phyloP scores from a whole-genome alignment of 2,113 vertebrate genomes.

The Dicaeum eximium region DNA sequence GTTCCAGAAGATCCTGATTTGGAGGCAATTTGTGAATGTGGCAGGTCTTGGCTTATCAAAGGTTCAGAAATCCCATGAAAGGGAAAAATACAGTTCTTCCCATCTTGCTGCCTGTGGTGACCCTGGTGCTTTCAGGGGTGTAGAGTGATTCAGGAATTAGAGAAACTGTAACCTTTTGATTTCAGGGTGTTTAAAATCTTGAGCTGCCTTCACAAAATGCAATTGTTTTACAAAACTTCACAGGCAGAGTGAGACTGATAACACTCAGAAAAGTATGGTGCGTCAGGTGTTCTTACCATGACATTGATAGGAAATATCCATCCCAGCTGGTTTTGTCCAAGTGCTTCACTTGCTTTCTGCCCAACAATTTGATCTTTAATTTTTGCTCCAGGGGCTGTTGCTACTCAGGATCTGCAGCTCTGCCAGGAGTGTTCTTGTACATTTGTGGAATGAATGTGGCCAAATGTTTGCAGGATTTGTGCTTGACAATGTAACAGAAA shows the following conservation, averaged over 20 bases:
- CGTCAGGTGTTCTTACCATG: not conserved
- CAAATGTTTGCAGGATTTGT: not conserved
- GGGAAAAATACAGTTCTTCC: not conserved
- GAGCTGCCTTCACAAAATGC: not conserved
- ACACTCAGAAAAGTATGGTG: not conserved
- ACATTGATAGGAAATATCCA: not conserved
- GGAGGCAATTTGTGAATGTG: not conserved
- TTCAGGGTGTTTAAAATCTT: not conserved
- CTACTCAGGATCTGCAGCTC: not conserved
- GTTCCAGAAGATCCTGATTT: not conserved
- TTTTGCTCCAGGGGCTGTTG: not conserved
- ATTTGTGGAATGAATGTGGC: not conserved
- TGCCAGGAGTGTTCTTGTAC: not conserved
- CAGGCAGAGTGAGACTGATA: not conserved
- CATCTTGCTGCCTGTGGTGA: not conserved
- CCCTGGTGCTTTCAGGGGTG: rapidly evolving
- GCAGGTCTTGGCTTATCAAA: not conserved
- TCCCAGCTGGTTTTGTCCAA: not conserved
- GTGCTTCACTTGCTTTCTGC: not conserved
- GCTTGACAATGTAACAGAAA: not conserved
- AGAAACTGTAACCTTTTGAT: not conserved
- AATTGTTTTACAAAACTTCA: not conserved
- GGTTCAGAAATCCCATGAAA: not conserved
- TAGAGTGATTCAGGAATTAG: not conserved
- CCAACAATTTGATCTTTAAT: not conserved